phyloP scores from a whole-genome alignment of 2,888 invertebrate species.

The Terebella lapidaria region DNA sequence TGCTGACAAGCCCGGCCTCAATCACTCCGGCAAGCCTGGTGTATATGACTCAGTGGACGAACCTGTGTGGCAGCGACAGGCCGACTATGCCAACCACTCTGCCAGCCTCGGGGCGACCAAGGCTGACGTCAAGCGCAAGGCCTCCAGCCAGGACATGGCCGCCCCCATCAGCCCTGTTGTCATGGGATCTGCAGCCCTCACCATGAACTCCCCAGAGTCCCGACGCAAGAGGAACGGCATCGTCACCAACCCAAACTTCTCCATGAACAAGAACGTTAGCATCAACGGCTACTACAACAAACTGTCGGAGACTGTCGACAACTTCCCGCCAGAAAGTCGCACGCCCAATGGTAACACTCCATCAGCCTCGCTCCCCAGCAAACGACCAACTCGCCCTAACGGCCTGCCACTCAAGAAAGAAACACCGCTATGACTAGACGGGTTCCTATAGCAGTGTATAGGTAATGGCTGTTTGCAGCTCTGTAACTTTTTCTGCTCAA shows the following conservation, averaged over 20 bases:
- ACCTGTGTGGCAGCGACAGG: slow-evolving; percentile 45
- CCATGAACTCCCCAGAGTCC: slow-evolving; percentile 44
- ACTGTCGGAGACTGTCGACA: slow-evolving; percentile 25
- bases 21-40: slow-evolving; percentile 14
- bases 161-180: slow-evolving; percentile 15
- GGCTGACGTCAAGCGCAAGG: slow-evolving; percentile 26
- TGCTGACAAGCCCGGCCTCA: slow-evolving; percentile 7
- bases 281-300: slow-evolving; percentile 30
- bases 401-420: slow-evolving; percentile 82
- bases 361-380: not conserved
- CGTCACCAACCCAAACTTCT: slow-evolving; percentile 52
- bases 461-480: not conserved
- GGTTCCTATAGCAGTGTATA: not conserved
- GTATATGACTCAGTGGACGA: slow-evolving; percentile 28
- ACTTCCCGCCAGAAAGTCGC: slow-evolving; percentile 1
- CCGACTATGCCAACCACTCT: slow-evolving; percentile 14
- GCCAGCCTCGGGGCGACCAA: slow-evolving; percentile 3
- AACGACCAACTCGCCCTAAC: slow-evolving; percentile 54
- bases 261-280: slow-evolving; percentile 33
- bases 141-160: slow-evolving; percentile 26
- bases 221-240: slow-evolving; percentile 49
- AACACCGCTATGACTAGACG: slow-evolving; percentile 61
- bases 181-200: slow-evolving; percentile 33
- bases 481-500: not conserved
- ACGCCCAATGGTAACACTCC: not conserved